Evolutionary conservation across 2,113 vertebrate genomes (phyloP).

Genomic region (Anoplopoma fimbria): DNA sequence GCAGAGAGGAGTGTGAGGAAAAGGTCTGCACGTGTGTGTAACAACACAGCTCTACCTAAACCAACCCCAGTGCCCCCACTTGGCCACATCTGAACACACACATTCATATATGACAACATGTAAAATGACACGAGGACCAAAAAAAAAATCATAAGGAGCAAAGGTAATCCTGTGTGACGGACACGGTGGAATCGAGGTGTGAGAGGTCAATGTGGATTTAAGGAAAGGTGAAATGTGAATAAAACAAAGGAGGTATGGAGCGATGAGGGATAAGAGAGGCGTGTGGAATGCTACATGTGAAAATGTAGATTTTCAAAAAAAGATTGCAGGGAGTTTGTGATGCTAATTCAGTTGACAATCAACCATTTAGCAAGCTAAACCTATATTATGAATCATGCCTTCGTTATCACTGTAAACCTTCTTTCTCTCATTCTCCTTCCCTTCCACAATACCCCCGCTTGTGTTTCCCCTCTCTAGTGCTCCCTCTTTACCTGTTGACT

Average conservation of each 20-base stretch:
- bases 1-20: not conserved
- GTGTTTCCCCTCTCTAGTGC: slow-evolving; percentile 52
- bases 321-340: not conserved
- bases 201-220: slow-evolving; percentile 33
- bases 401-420: slow-evolving; percentile 1
- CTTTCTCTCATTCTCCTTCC: slow-evolving; percentile 48
- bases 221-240: slow-evolving; percentile 20
- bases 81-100: slow-evolving; percentile 65
- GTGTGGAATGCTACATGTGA: not conserved
- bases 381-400: not conserved
- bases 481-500: slow-evolving; percentile 77
- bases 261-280: slow-evolving; percentile 59
- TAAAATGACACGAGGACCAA: slow-evolving; percentile 58
- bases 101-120: slow-evolving; percentile 61
- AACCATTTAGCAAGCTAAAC: not conserved
- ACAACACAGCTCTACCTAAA: slow-evolving; percentile 53
- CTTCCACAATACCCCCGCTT: slow-evolving; percentile 62
- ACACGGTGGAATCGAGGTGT: slow-evolving; percentile 38
- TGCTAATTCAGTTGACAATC: not conserved
- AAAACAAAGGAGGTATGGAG: slow-evolving; percentile 42
- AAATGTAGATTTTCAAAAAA: not conserved
- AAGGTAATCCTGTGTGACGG: slow-evolving; percentile 23
- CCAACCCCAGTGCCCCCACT: slow-evolving; percentile 72
- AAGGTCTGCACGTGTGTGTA: slow-evolving; percentile 31
- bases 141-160: slow-evolving; percentile 39